Base-by-base conservation (phyloP, 2,113 vertebrate genomes). In the Sinosuthora webbiana region DNA sequence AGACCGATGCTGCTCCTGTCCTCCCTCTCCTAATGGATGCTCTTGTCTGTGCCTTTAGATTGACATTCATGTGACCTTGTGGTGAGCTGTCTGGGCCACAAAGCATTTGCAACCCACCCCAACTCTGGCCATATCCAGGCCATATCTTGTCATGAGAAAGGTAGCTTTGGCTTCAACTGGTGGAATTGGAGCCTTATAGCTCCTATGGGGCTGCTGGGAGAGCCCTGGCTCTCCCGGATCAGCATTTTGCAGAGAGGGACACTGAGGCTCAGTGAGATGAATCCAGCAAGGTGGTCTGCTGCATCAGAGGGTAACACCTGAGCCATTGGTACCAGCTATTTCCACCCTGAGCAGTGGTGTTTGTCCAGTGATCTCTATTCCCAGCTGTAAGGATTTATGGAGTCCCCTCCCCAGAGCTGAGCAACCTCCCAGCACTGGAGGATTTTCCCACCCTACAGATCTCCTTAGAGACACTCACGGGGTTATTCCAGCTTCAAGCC, bases 41-140 rank as follows among this genome's bases (percentile, higher is more conserved):
- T 83, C 33, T 39, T 80, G 14, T n/a, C 44, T 4, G 5, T 84
- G 74, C 44, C 52, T 74, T 59, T 47, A 82, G n/a, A 19, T 0
- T n/a, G 76, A 90, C 80, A 87, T 97, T 95, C n/a, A 2, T 21
- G 39, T 87, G 76, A 93, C 94, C 91, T 95, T 95, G 76, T 67
- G 65, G 47, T 63, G 78, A 76, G 53, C 53, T 76, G 19, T 11
- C 67, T 65, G 64, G 47, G 39, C 33, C 56, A 63, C 89, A 68
- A 64, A 1, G 4, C 24, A 16, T 39, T 69, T 10, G 1, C 1
- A 1, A 30, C 30, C 9, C 21, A 27, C 42, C 39, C 47, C 27
- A 47, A 9, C 35, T 74, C 41, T 83, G 30, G 65, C 39, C 45
- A 31, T 14, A 60, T 42, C 19, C 52, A n/a, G n/a, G n/a, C n/a